Evolutionary conservation across 2,113 vertebrate species (phyloP).

Genomic region (Dipodomys stephensi): DNA sequence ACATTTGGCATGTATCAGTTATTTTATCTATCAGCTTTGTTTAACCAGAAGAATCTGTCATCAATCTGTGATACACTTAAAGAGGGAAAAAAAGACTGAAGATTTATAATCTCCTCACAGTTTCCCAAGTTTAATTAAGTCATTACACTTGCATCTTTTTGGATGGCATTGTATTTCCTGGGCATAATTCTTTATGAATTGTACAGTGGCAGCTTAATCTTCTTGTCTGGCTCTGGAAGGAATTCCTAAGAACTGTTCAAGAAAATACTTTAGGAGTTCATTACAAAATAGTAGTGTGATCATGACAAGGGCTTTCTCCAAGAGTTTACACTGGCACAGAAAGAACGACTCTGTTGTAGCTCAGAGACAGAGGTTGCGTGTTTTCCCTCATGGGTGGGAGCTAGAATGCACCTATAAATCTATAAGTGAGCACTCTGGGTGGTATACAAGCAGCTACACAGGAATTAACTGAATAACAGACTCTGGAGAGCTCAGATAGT

Average conservation of each 20-base stretch:
- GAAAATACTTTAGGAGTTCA: constrained; percentile 16
- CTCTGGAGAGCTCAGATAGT: too few relatives aligned
- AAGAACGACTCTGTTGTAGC: too few relatives aligned
- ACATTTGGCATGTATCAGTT: background rate
- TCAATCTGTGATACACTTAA: background rate
- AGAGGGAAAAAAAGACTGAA: background rate
- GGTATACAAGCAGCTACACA: too few relatives aligned
- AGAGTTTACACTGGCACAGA: too few relatives aligned
- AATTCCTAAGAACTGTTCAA: background rate
- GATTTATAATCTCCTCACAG: background rate
- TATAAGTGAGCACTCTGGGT: too few relatives aligned
- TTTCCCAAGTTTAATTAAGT: constrained; percentile 20
- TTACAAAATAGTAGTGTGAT: background rate
- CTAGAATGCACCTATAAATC: too few relatives aligned
- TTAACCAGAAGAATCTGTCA: background rate
- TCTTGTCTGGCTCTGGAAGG: constrained; percentile 27
- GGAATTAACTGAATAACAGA: too few relatives aligned
- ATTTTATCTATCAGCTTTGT: background rate
- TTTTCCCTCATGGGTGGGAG: too few relatives aligned
- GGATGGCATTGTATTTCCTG: constrained; percentile 26
- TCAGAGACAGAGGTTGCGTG: too few relatives aligned
- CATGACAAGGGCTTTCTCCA: background rate
- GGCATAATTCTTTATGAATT: background rate
- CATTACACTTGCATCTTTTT: background rate
- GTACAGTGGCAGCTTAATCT: constrained; percentile 41